Percentiles rank a stretch among this genome's conserved stretches.
Evolutionary conservation across 1,140 invertebrate species (phyloP).

Genomic region (Drosophila arizonae): DNA sequence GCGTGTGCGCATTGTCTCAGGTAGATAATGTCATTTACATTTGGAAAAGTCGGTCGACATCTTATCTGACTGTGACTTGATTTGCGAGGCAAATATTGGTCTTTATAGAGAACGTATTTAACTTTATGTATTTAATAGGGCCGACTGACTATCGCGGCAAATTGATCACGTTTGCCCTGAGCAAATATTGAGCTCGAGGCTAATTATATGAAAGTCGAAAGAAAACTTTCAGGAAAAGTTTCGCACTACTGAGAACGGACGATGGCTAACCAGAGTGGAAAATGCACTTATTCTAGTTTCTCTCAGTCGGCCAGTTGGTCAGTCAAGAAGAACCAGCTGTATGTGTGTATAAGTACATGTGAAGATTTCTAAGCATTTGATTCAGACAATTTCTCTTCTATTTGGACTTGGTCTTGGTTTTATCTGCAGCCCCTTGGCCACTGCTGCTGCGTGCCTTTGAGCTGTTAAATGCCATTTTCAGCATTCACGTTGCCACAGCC

Average conservation of each 20-base stretch:
- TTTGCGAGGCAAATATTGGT: background rate
- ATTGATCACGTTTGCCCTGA: too few species aligned
- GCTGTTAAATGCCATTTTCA: constrained; percentile 12
- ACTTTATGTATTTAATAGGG: too few species aligned
- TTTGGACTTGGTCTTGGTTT: constrained; percentile 14
- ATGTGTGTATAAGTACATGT: background rate
- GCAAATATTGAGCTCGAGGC: too few species aligned
- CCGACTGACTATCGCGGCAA: too few species aligned
- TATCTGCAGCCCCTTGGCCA: background rate
- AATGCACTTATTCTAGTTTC: too few species aligned
- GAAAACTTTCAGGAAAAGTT: background rate
- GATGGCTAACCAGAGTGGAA: background rate
- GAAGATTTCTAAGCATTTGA: background rate
- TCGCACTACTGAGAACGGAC: background rate
- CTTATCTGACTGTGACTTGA: background rate
- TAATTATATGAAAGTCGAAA: background rate
- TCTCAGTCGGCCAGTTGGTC: background rate
- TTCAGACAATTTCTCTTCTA: constrained; percentile 12
- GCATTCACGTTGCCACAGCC: constrained; percentile 27
- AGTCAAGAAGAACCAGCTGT: background rate
- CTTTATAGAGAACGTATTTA: background rate
- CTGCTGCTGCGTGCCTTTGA: background rate
- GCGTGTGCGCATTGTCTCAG: constrained; percentile 24
- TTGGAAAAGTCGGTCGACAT: constrained; percentile 27
- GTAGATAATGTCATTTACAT: constrained; percentile 66